Base-by-base conservation (phyloP, 1,140 invertebrate species). In the Ceratoteleas bidentatus region DNA sequence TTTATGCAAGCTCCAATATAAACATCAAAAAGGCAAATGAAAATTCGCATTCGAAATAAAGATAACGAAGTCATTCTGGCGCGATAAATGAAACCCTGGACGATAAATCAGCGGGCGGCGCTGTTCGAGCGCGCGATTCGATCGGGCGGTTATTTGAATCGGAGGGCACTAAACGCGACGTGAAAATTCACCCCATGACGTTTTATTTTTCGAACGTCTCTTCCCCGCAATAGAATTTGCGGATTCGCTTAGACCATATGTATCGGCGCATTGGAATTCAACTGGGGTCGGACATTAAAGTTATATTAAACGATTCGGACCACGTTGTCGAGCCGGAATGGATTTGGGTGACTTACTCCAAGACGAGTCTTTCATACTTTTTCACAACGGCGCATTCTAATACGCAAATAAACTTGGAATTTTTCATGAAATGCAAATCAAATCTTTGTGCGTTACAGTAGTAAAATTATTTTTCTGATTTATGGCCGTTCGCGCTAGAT, bases 171-270 rank as follows among this genome's bases (percentile, higher is more conserved):
- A 33, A 57, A 61, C 57, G 66, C 69, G 49, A 66, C 53, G 84
- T 81, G 84, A 86, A 88, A 88, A 88, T 85, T 88, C 87, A 86
- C 85, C 87, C 87, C 74, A 83, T 81, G 86, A 85, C 61, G 84
- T 84, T 87, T 87, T 86, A 87, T 88, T 89, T 88, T 84, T 82
- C 74, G 75, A 84, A 84, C 40, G 54, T 76, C 52, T 74, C 72
- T 81, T 86, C 76, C 70, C 66, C 15, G 72, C 69, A 61, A 81
- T 69, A 70, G 74, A 84, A 79, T 84, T 84, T 76, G 83, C 77
- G 75, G 83, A 79, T 81, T 84, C 76, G 74, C 75, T 78, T 81
- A 65, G 70, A 84, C 83, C 79, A 84, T 84, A 79, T 80, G 83
- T 82, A 84, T 79, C 80, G 72, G 70, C 57, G 76, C 72, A 87